These are phyloP conservation scores for Gonioctena quinquepunctata DNA, from an alignment of 1,140 invertebrate genomes.

Conservation along the genomic window DNA sequence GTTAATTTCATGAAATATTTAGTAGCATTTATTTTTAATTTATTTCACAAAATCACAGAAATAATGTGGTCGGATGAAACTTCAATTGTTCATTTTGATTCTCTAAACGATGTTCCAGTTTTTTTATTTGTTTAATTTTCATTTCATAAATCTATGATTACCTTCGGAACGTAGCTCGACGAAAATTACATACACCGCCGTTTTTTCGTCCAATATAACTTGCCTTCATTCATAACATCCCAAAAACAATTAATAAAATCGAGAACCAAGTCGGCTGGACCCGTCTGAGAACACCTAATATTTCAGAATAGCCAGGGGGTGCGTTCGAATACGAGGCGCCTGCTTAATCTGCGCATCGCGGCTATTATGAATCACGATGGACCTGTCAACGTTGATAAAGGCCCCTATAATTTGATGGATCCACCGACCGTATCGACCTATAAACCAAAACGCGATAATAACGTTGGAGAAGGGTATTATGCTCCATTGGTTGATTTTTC, in stretches of 20 bases:
- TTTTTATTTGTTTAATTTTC: too few species aligned
- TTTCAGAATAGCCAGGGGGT: constrained; percentile 2
- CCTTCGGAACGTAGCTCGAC: too few species aligned
- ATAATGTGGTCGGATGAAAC: too few species aligned
- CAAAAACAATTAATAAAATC: constrained; percentile 10
- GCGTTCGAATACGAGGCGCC: neutral
- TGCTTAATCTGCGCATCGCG: constrained; percentile 5
- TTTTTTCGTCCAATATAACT: neutral
- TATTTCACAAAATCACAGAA: too few species aligned
- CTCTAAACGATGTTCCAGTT: too few species aligned
- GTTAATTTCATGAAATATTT: too few species aligned
- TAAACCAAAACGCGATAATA: neutral
- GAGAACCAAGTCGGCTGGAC: neutral
- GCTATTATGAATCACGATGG: constrained; percentile 14
- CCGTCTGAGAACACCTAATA: constrained; percentile 4
- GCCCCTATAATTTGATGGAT: constrained; percentile 9
- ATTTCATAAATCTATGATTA: too few species aligned
- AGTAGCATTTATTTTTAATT: too few species aligned
- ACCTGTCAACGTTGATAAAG: constrained; percentile 4
- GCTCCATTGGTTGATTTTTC: neutral
- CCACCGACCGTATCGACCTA: neutral
- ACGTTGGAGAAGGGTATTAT: neutral
- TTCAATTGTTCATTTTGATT: too few species aligned
- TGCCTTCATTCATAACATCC: neutral
- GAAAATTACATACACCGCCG: neutral